phyloP scores from a whole-genome alignment of 1,140 invertebrate genomes.

The Andrena cerasifolii region DNA sequence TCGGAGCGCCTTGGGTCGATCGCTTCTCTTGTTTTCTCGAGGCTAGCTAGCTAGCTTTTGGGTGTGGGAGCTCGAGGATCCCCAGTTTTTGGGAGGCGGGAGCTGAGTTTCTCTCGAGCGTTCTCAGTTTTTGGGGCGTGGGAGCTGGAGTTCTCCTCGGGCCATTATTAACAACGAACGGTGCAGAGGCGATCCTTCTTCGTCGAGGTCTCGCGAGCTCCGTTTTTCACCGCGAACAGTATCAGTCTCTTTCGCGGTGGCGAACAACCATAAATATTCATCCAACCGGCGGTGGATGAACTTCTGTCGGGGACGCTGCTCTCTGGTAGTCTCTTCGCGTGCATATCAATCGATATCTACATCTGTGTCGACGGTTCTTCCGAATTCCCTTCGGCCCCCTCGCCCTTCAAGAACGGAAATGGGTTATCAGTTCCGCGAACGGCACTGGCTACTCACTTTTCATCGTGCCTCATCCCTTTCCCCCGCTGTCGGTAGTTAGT shows the following conservation, averaged over 20 bases:
- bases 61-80: too few relatives aligned
- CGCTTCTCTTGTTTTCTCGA: neutral
- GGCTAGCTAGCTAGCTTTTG: too few relatives aligned
- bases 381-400: neutral
- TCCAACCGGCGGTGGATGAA: slow-evolving; percentile 7
- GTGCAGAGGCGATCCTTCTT: neutral
- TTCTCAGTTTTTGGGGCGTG: too few relatives aligned
- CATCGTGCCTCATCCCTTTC: too few relatives aligned
- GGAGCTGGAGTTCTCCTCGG: neutral
- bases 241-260: slow-evolving; percentile 1
- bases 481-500: too few relatives aligned
- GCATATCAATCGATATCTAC: slow-evolving; percentile 13
- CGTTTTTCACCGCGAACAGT: neutral
- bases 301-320: neutral
- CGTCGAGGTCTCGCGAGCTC: neutral
- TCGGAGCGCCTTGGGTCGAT: too few relatives aligned
- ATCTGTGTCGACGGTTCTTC: neutral
- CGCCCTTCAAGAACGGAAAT: slow-evolving; percentile 12
- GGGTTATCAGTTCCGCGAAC: slow-evolving; percentile 10
- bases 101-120: too few relatives aligned
- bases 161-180: neutral
- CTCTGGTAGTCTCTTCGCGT: neutral
- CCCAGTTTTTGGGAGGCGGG: too few relatives aligned
- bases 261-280: slow-evolving; percentile 28
- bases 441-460: neutral